phyloP scores from a whole-genome alignment of 1,140 invertebrate genomes.

The Capitella teleta region DNA sequence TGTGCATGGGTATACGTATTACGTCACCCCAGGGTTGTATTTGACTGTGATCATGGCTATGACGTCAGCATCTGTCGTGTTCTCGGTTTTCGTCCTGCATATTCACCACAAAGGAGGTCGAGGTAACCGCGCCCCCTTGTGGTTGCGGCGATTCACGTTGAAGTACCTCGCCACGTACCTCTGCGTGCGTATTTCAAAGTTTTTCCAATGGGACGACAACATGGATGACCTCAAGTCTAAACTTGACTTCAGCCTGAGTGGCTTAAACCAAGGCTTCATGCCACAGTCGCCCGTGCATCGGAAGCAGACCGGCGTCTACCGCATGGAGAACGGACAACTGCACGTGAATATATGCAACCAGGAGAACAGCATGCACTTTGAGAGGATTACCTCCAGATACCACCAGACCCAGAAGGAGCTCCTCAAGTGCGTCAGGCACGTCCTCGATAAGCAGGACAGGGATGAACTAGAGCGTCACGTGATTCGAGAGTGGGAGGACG shows the following conservation, averaged over 20 bases:
- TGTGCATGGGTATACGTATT: not conserved
- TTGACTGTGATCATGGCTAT: slow-evolving; percentile 40
- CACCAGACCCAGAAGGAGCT: not conserved
- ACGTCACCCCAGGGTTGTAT: slow-evolving; percentile 31
- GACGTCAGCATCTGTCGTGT: slow-evolving; percentile 40
- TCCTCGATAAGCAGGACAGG: not conserved
- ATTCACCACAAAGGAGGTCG: slow-evolving; percentile 32
- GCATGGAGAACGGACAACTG: not conserved
- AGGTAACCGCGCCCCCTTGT: slow-evolving; percentile 24
- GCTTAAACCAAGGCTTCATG: slow-evolving; percentile 1
- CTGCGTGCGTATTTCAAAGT: not conserved
- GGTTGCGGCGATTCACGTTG: slow-evolving; percentile 17
- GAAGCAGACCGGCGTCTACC: no score
- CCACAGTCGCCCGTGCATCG: not conserved
- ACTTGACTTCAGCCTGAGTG: not conserved
- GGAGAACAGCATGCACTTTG: not conserved
- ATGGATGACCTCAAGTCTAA: not conserved
- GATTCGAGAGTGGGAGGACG: not conserved
- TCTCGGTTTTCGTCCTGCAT: slow-evolving; percentile 39
- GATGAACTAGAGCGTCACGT: not conserved
- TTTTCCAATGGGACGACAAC: not conserved
- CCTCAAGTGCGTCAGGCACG: not conserved
- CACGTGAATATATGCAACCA: not conserved
- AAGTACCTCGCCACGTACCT: not conserved
- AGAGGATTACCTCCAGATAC: not conserved